Base-by-base conservation (phyloP, 2,797 vertebrate species). In the Acanthis flammea region DNA sequence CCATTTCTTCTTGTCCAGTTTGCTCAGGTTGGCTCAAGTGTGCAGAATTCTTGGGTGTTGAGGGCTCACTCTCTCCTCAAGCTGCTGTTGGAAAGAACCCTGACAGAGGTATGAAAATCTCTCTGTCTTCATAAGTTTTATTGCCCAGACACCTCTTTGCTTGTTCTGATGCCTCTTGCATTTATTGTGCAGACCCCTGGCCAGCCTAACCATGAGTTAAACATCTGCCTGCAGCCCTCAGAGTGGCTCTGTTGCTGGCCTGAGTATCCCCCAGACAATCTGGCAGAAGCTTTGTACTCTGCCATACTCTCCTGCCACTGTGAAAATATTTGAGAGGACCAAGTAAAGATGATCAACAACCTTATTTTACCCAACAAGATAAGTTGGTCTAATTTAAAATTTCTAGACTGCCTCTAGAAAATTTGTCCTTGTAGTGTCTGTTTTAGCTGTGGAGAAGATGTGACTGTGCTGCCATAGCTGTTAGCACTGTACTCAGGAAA, bases 31-130 rank as follows among this genome's bases (percentile, higher is more conserved):
- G 79, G 25, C 45, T 62, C 37, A 51, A 27, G 12, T 12, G 37
- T 0, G 1, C 15, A 10, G 35, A 35, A 35, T 70, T 23, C 37
- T 44, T 24, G 12, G 6, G 3, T 24, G 48, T 18, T 1, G 4
- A 48, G 45, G 24, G 8, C 28, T 75, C 11, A 9, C 4, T 73
- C 25, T 19, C 30, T 68, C 16, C 13, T 31, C 24, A 10, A 2
- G 6, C 7, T 68, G 45, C 17, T n/a, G 2, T 5, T 61, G 35
- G 57, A 62, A 79, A 76, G 37, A 31, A 60, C 7, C 14, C 17
- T 50, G 30, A 42, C 1, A 21, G 57, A 55, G 13, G 4, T 44
- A 50, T 12, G 47, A 37, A 76, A 22, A 54, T 42, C 14, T 82
- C 35, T 72, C 35, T 68, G 27, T 19, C 4, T 18, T 72, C 19